Evolutionary conservation across 2,113 vertebrate species (phyloP).

Genomic region (Calyptomena viridis): DNA sequence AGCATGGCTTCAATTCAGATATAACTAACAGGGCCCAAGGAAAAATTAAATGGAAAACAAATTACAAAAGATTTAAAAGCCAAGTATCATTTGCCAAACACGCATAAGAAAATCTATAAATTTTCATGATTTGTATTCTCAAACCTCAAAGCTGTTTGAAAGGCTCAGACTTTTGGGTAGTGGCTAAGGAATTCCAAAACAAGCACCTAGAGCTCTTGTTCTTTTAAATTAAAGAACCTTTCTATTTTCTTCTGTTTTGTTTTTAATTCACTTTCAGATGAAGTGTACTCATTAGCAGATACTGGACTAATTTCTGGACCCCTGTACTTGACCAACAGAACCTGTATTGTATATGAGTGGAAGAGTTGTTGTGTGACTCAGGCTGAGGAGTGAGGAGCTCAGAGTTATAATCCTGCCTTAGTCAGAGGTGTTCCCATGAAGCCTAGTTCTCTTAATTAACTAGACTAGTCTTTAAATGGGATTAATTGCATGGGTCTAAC

Average conservation of each 20-base stretch:
- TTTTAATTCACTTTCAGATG: neutral
- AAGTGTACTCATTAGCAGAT: neutral
- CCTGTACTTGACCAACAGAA: neutral
- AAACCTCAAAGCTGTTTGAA: neutral
- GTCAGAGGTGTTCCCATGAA: constrained; percentile 14
- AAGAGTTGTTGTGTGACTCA: neutral
- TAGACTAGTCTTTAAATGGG: neutral
- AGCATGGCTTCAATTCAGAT: neutral
- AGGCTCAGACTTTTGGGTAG: neutral
- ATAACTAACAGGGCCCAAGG: neutral
- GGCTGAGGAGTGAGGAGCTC: neutral
- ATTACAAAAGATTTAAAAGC: neutral
- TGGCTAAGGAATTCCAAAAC: neutral
- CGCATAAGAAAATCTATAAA: neutral
- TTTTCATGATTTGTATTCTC: neutral
- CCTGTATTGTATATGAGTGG: neutral
- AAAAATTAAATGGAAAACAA: neutral
- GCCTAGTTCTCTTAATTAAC: neutral
- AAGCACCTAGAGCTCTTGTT: neutral
- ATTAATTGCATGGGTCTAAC: neutral
- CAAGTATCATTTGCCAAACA: neutral
- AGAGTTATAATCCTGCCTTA: neutral
- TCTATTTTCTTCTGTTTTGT: neutral
- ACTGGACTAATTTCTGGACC: neutral
- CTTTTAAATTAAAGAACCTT: neutral